Evolutionary conservation across 1,140 invertebrate genomes (phyloP), one percentile per base, ranked within the genome.

Genomic region (Phenacoccus solenopsis): DNA sequence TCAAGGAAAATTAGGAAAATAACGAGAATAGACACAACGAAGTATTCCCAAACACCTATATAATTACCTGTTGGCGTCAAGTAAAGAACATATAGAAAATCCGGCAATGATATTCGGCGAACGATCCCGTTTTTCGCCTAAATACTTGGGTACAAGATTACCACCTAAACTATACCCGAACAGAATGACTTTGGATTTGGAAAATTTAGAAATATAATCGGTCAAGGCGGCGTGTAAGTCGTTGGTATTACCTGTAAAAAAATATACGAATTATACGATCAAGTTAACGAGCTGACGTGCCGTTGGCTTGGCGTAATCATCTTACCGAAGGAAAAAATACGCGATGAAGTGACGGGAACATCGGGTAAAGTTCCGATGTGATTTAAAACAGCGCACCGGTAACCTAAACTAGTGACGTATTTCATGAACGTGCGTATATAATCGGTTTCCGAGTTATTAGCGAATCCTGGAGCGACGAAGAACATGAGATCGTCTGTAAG

Each of bases 371-470:
- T 91, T n/a, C 94, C 94, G 69, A 96, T 86, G 78, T 97, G 94
- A 81, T 97, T 97, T 67, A 96, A 84, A n/a, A 96, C 93, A 0
- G 90, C 90, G 79, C 92, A 94, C 71, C 92, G 82, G 80, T 92
- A 96, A 0, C 94, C 93, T 77, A 90, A 88, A 72, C 87, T 87
- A 77, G 94, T 91, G 5, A 91, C 91, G 79, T 92, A 88, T 74
- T 93, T 88, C 0, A 96, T 92, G 78, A 94, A 94, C 22, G 92
- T 94, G 64, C 93, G 84, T 71, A 96, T 93, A 79, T 96, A 96
- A 67, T 93, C 89, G 76, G 90, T 93, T 78, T 96, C 93, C 56
- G 91, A 94, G 28, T 89, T 92, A 79, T 96, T 96, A 25, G 91
- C 91, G 75, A 96, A 95, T 28, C 94, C 94, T 30, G 94, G 94